These are phyloP conservation scores for Cassiopea xamachana DNA, from an alignment of 30 jellyfish, hydroid and myxozoan species.

Conservation along the genomic window DNA sequence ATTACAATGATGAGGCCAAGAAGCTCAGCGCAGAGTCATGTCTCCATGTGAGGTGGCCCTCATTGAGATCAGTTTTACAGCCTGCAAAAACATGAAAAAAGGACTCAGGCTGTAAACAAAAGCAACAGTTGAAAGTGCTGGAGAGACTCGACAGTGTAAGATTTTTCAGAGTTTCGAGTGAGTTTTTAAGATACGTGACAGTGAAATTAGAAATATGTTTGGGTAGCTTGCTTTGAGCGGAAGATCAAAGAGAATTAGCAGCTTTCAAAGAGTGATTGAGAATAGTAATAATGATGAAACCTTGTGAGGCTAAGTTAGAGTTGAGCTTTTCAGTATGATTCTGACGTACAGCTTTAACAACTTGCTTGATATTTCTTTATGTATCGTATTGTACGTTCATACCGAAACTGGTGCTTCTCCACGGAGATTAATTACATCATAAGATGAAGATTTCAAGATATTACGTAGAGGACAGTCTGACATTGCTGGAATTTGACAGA, in stretches of 20 bases:
- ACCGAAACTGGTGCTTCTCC: conserved; percentile 28
- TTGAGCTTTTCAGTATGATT: conserved; percentile 33
- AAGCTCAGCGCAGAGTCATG: conserved; percentile 35
- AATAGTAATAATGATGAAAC: background rate
- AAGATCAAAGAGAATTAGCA: background rate
- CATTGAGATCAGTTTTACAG: conserved; percentile 28
- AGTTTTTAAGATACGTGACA: conserved; percentile 9
- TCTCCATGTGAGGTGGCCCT: conserved; percentile 34
- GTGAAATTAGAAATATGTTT: conserved; percentile 15
- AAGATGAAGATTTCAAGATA: conserved; percentile 16
- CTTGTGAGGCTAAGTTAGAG: conserved; percentile 26
- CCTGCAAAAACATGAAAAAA: conserved; percentile 27
- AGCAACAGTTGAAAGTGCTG: conserved; percentile 26
- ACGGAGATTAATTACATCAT: conserved; percentile 2
- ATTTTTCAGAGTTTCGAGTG: conserved; percentile 22
- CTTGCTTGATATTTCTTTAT: conserved; percentile 35
- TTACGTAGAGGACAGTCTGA: conserved; percentile 18
- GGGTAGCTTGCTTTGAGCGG: conserved; percentile 36
- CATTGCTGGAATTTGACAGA: conserved; percentile 45
- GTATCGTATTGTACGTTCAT: conserved; percentile 13
- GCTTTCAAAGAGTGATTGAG: background rate
- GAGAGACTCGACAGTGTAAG: conserved; percentile 4
- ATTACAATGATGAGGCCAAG: conserved; percentile 10
- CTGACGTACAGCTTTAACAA: conserved; percentile 10
- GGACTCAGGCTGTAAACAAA: conserved; percentile 31